A percentile compares a stretch with the other conserved stretches of the same genome.
Conservation (phyloP, 2,797 vertebrate genomes). For the Phrynocephalus forsythii region DNA sequence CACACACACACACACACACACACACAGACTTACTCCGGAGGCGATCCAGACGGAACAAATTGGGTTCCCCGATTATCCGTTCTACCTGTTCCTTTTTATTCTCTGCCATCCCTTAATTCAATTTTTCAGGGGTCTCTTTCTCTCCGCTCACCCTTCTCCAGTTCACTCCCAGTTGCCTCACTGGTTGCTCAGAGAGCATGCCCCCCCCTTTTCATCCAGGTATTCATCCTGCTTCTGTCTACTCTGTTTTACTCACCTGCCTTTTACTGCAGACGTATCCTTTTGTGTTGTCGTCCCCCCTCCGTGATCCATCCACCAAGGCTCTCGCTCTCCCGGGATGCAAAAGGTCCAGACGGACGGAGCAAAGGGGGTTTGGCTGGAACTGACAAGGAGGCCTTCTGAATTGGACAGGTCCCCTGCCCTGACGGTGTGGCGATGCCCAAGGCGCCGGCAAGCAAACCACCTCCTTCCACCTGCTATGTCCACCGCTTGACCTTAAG, state of each 20-base stretch:
- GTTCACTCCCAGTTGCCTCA: neutral
- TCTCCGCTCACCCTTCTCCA: neutral
- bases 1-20: neutral
- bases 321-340: too few species aligned
- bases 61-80: too few species aligned
- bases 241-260: neutral
- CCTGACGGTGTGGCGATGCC: neutral
- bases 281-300: too few species aligned
- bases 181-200: neutral
- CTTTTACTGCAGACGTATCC: neutral
- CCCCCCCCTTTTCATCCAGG: neutral
- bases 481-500: neutral
- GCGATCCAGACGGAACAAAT: neutral
- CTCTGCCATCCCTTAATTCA: neutral
- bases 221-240: neutral
- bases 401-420: neutral
- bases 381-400: neutral
- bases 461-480: too few species aligned
- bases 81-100: neutral
- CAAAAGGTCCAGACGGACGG: too few species aligned
- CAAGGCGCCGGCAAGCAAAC: neutral
- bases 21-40: neutral
- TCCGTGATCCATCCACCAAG: neutral
- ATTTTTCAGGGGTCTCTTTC: neutral
- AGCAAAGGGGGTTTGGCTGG: neutral